A percentile compares a stretch with the other conserved stretches of the same genome.
Evolutionary conservation across 2,888 invertebrate species (phyloP).

Genomic region (Drosophila setosimentum): DNA sequence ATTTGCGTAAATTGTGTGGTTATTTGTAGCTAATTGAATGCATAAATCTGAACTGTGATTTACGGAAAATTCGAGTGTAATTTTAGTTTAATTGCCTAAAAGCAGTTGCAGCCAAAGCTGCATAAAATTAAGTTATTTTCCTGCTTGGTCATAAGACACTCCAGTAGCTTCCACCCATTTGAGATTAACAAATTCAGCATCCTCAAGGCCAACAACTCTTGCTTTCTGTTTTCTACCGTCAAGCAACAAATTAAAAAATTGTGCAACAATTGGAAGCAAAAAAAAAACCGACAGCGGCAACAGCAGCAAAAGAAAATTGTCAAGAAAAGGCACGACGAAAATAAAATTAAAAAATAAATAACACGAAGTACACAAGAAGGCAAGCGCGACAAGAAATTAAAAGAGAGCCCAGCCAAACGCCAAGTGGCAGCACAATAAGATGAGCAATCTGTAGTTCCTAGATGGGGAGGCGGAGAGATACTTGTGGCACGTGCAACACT

Average conservation of each 20-base stretch:
- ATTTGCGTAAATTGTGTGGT: slow-evolving; percentile 70
- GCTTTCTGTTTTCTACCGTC: slow-evolving; percentile 49
- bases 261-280: slow-evolving; percentile 77
- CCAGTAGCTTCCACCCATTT: slow-evolving; percentile 28
- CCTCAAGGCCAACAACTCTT: slow-evolving; percentile 37
- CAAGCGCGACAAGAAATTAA: slow-evolving; percentile 57
- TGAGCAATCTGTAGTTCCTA: slow-evolving; percentile 57
- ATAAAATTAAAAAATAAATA: slow-evolving; percentile 32
- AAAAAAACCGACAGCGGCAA: slow-evolving; percentile 49
- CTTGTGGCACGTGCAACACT: slow-evolving; percentile 74
- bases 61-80: slow-evolving; percentile 48
- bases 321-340: slow-evolving; percentile 66
- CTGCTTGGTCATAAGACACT: slow-evolving; percentile 1
- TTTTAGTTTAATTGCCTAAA: slow-evolving; percentile 57
- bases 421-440: slow-evolving; percentile 69
- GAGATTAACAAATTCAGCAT: slow-evolving; percentile 57
- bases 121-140: slow-evolving; percentile 18
- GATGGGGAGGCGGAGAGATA: slow-evolving; percentile 17
- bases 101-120: slow-evolving; percentile 1
- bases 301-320: slow-evolving; percentile 63
- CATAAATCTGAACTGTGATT: slow-evolving; percentile 58
- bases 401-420: slow-evolving; percentile 59
- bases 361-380: slow-evolving; percentile 34
- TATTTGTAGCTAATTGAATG: slow-evolving; percentile 72
- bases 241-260: slow-evolving; percentile 80